A percentile compares a stretch with the other conserved stretches of the same genome.
These are phyloP conservation scores for Tipula unca DNA, from an alignment of 2,888 invertebrate genomes.

Conservation along the genomic window DNA sequence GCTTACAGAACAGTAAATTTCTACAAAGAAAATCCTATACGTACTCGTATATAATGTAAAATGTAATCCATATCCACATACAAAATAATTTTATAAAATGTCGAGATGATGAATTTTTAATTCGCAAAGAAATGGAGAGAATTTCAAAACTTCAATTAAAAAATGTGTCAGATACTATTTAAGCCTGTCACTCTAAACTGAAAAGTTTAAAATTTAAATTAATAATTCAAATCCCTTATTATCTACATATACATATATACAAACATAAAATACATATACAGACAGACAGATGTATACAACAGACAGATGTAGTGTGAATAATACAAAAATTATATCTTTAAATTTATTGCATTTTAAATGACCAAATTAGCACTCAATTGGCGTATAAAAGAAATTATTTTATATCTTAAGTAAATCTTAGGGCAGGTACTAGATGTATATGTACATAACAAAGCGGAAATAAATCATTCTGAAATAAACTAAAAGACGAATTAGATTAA, in stretches of 20 bases:
- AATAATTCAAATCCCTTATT: neutral
- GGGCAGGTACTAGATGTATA: neutral
- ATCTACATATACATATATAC: too few relatives aligned
- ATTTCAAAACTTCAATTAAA: neutral
- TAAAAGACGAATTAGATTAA: neutral
- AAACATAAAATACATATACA: neutral
- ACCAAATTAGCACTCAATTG: neutral
- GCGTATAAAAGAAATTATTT: constrained; percentile 14
- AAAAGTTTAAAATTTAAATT: neutral
- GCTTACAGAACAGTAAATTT: neutral
- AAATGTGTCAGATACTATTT: neutral
- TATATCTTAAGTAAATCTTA: neutral
- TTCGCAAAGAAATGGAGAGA: neutral
- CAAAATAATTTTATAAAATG: neutral
- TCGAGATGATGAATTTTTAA: neutral
- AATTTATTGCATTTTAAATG: neutral
- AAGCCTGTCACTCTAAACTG: neutral
- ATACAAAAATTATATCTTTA: neutral
- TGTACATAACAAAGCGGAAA: neutral
- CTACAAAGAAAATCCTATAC: neutral
- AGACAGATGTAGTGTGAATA: neutral
- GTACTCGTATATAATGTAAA: neutral
- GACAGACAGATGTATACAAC: neutral
- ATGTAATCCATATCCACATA: neutral
- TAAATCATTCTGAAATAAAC: neutral